These are phyloP conservation scores for Drosophila flavopinicola DNA, from an alignment of 2,888 invertebrate species.

Conservation along the genomic window DNA sequence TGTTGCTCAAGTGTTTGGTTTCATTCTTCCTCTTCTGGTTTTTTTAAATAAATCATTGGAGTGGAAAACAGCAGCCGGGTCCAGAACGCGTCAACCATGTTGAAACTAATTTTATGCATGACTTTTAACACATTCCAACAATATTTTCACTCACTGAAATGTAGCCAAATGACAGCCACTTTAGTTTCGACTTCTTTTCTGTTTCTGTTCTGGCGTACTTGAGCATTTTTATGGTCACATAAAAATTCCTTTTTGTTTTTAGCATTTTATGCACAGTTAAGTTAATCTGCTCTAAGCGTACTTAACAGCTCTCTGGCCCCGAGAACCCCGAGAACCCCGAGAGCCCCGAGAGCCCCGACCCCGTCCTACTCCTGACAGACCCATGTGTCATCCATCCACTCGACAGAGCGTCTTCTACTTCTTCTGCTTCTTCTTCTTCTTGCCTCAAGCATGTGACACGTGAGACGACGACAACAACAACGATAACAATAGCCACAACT, in stretches of 20 bases:
- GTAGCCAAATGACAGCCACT: slow-evolving; percentile 71
- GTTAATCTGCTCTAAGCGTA: slow-evolving; percentile 76
- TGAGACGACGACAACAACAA: slow-evolving; percentile 47
- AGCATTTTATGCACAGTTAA: slow-evolving; percentile 78
- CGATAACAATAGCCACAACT: slow-evolving; percentile 23
- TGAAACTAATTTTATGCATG: slow-evolving; percentile 80
- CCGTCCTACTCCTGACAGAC: too few relatives aligned
- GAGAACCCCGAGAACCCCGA: slow-evolving; percentile 31
- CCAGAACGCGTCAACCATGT: slow-evolving; percentile 69
- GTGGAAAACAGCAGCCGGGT: slow-evolving; percentile 26
- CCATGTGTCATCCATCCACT: slow-evolving; percentile 77
- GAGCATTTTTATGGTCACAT: slow-evolving; percentile 68
- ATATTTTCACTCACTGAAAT: slow-evolving; percentile 70
- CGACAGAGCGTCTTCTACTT: slow-evolving; percentile 32
- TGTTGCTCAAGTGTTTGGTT: slow-evolving; percentile 70
- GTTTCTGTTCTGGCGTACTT: slow-evolving; percentile 47
- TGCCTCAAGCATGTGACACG: slow-evolving; percentile 61
- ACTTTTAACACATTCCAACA: slow-evolving; percentile 77
- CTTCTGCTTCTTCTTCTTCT: too few relatives aligned
- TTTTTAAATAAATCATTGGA: slow-evolving; percentile 66
- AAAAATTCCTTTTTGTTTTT: slow-evolving; percentile 65
- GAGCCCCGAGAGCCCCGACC: slow-evolving; percentile 35
- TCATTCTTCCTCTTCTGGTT: too few relatives aligned
- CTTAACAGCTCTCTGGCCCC: slow-evolving; percentile 59
- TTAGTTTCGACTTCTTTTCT: slow-evolving; percentile 33